Evolutionary conservation across 2,888 invertebrate genomes (phyloP).

Genomic region (Catocala fraxini): DNA sequence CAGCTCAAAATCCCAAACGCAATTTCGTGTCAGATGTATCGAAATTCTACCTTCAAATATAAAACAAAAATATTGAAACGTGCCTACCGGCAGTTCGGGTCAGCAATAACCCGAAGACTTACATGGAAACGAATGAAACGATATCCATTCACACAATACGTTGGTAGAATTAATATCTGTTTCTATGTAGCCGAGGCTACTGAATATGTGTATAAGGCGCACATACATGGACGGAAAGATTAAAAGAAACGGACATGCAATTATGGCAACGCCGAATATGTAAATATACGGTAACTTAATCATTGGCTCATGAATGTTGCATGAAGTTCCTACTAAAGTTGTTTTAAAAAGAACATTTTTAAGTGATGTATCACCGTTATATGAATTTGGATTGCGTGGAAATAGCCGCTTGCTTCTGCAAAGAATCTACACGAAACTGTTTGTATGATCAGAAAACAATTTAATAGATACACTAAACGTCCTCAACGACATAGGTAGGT

Average conservation of each 20-base stretch:
- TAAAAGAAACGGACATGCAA: slow-evolving; percentile 5
- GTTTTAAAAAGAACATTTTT: no score
- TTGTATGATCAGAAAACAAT: no score
- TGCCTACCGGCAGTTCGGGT: background rate
- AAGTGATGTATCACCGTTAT: no score
- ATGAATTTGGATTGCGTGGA: no score
- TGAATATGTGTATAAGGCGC: slow-evolving; percentile 4
- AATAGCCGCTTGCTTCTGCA: no score
- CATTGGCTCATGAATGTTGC: background rate
- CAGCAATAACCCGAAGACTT: background rate
- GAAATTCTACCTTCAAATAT: no score
- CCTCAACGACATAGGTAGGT: no score
- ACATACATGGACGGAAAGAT: background rate
- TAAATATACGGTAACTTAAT: background rate
- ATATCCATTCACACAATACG: background rate
- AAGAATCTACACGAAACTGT: no score
- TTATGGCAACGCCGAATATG: slow-evolving; percentile 2
- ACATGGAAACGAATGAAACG: background rate
- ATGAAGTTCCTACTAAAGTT: slow-evolving; percentile 1
- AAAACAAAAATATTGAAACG: no score
- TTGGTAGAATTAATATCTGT: slow-evolving; percentile 2
- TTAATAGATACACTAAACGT: no score
- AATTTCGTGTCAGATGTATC: no score
- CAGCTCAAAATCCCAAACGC: no score
- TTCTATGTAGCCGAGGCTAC: background rate